A percentile compares a stretch with the other conserved stretches of the same genome.
Evolutionary conservation across 2,113 vertebrate genomes (phyloP).

Genomic region (Scomber colias): DNA sequence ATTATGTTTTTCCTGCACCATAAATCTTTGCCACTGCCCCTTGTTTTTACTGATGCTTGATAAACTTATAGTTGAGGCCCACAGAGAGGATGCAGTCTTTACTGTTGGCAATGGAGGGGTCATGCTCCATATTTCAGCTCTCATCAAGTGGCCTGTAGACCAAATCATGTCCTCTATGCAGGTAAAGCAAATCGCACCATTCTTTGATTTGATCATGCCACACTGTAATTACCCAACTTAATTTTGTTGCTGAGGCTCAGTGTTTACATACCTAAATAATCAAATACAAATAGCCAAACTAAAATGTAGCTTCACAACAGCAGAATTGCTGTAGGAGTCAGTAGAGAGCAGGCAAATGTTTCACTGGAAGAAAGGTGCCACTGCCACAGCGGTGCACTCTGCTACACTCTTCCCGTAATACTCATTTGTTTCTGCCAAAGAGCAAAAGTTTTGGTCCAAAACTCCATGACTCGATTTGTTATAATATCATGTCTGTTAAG

Average conservation of each 20-base stretch:
- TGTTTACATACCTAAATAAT: conserved; percentile 5
- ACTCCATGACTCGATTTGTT: conserved; percentile 31
- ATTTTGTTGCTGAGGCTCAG: not conserved
- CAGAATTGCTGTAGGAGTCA: conserved; percentile 73
- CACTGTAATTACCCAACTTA: not conserved
- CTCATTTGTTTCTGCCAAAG: conserved; percentile 36
- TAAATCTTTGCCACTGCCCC: conserved; percentile 15
- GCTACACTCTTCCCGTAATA: conserved; percentile 16
- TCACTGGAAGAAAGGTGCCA: conserved; percentile 41
- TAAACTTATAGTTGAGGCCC: conserved; percentile 46
- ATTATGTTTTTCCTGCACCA: conserved; percentile 43
- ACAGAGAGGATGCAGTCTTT: not conserved
- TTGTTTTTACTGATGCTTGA: conserved; percentile 31
- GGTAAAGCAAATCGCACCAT: conserved; percentile 14
- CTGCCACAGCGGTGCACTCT: not conserved
- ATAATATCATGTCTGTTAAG: conserved; percentile 30
- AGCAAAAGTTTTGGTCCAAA: conserved; percentile 37
- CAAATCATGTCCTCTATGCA: not conserved
- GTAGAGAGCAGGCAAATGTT: conserved; percentile 65
- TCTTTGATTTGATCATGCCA: not conserved
- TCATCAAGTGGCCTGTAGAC: not conserved
- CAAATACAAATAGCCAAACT: not conserved
- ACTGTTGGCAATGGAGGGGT: not conserved
- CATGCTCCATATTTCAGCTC: conserved; percentile 16
- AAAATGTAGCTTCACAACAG: conserved; percentile 12